Evolutionary conservation across 2,888 invertebrate species (phyloP).

Genomic region (Argyresthia goedartella): DNA sequence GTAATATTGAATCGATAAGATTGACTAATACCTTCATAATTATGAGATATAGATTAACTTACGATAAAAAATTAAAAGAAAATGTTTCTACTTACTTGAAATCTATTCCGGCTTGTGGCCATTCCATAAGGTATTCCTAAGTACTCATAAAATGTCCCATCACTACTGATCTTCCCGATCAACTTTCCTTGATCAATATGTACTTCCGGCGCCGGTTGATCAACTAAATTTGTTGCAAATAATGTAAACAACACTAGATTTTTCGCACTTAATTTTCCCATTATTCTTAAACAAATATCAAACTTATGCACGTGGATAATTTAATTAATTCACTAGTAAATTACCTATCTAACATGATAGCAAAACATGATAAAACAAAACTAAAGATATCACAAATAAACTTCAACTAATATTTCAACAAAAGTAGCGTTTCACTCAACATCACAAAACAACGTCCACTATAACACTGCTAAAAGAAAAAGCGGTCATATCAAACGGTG

Average conservation of each 20-base stretch:
- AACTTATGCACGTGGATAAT: no score
- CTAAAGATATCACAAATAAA: no score
- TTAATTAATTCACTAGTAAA: no score
- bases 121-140: slow-evolving; percentile 54
- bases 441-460: no score
- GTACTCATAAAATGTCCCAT: slow-evolving; percentile 53
- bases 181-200: slow-evolving; percentile 46
- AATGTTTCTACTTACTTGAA: slow-evolving; percentile 33
- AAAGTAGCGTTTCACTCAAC: no score
- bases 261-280: slow-evolving; percentile 33
- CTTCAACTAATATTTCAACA: no score
- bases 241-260: slow-evolving; percentile 42
- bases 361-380: no score
- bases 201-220: slow-evolving; percentile 53
- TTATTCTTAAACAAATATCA: not conserved
- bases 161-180: slow-evolving; percentile 43
- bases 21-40: not conserved
- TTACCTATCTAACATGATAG: no score
- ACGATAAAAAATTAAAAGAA: not conserved
- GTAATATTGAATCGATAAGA: not conserved
- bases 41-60: not conserved
- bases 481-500: no score
- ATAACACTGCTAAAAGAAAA: no score
- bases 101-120: slow-evolving; percentile 36
- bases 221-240: slow-evolving; percentile 46